These are phyloP conservation scores for Haliaeetus leucogaster DNA, from an alignment of 2,113 vertebrate species.

Conservation along the genomic window DNA sequence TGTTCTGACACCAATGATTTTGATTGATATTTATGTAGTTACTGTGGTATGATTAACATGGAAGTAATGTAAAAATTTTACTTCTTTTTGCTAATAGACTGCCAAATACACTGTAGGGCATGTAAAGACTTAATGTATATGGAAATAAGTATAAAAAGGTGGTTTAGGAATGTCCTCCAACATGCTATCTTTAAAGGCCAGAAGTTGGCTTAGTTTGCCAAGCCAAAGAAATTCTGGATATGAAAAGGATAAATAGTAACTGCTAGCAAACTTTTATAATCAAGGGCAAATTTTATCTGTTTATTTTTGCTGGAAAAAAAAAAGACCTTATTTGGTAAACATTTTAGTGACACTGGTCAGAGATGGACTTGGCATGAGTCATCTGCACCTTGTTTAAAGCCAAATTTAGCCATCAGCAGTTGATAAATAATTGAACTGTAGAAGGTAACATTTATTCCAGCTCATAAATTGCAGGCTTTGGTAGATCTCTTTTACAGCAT, in stretches of 20 bases:
- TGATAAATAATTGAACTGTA: background rate
- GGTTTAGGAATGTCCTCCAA: background rate
- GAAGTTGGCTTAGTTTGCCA: background rate
- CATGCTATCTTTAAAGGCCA: background rate
- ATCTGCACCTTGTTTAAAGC: background rate
- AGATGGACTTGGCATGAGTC: background rate
- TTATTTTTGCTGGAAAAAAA: background rate
- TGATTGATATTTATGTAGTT: background rate
- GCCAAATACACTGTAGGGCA: background rate
- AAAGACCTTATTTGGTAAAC: background rate
- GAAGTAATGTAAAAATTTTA: background rate
- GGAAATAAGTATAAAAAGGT: background rate
- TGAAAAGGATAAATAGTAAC: background rate
- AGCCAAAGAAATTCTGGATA: background rate
- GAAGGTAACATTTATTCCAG: background rate
- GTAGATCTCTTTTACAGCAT: background rate
- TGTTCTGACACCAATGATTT: background rate
- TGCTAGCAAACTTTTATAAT: background rate
- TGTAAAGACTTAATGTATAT: background rate
- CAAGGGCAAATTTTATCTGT: background rate
- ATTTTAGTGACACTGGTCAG: background rate
- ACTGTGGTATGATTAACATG: background rate
- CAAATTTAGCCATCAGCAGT: background rate
- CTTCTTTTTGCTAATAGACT: background rate
- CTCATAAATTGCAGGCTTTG: background rate